phyloP scores from a whole-genome alignment of 92 coral and sea anemone genomes.

The Parazoanthus darwini region DNA sequence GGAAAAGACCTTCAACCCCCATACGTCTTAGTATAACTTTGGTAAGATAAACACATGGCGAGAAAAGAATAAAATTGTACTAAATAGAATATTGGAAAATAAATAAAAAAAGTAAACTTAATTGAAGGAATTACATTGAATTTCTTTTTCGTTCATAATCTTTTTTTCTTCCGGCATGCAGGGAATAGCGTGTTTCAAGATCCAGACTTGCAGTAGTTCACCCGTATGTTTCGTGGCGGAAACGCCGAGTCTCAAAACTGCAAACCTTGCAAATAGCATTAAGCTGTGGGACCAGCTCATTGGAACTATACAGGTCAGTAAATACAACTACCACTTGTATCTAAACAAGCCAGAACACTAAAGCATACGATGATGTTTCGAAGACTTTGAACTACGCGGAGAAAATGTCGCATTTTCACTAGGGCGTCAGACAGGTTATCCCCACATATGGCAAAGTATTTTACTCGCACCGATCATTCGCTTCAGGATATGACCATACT shows the following conservation, averaged over 20 bases:
- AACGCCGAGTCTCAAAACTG: conserved; percentile 25
- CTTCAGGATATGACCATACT: neutral
- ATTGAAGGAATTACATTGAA: neutral
- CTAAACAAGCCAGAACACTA: neutral
- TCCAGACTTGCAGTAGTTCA: conserved; percentile 21
- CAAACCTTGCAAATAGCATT: conserved; percentile 8
- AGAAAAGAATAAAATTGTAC: neutral
- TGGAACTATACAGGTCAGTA: conserved; percentile 14
- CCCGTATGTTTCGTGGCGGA: conserved; percentile 29
- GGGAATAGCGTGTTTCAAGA: conserved; percentile 38
- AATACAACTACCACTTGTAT: neutral
- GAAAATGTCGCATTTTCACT: neutral
- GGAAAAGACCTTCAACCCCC: neutral
- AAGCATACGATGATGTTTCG: too few relatives aligned
- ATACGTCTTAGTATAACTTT: neutral
- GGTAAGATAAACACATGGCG: neutral
- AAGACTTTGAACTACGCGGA: neutral
- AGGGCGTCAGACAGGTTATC: neutral
- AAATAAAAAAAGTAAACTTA: neutral
- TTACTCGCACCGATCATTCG: neutral
- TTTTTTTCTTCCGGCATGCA: neutral
- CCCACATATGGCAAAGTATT: neutral
- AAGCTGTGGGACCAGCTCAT: conserved; percentile 25
- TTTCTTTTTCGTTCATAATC: neutral
- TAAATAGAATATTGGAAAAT: neutral